phyloP scores from a whole-genome alignment of 1,140 invertebrate genomes.

The Drosophila baimaii region DNA sequence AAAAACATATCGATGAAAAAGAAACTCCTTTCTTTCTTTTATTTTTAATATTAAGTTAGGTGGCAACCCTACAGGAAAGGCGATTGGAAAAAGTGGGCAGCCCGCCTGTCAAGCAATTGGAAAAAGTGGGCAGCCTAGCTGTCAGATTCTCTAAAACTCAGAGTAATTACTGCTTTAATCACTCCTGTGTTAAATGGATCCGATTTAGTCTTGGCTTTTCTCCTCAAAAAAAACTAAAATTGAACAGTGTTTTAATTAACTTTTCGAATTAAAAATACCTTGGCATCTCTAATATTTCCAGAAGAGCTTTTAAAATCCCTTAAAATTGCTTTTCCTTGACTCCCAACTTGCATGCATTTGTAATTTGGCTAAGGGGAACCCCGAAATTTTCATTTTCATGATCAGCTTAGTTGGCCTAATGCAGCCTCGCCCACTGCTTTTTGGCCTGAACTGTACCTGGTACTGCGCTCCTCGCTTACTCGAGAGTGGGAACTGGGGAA shows the following conservation, averaged over 20 bases:
- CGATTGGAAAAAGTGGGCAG: too few species aligned
- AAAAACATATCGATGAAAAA: too few species aligned
- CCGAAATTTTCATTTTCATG: constrained; percentile 5
- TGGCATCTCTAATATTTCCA: constrained; percentile 2
- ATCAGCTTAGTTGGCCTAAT: constrained; percentile 10
- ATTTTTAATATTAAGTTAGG: too few species aligned
- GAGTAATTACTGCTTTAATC: too few species aligned
- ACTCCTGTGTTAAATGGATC: not conserved
- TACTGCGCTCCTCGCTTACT: constrained; percentile 1
- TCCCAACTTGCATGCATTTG: not conserved
- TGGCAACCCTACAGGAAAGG: too few species aligned
- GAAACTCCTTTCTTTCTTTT: too few species aligned
- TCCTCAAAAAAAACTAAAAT: too few species aligned
- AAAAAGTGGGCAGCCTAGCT: too few species aligned
- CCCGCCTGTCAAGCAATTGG: too few species aligned
- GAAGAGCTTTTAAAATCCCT: not conserved
- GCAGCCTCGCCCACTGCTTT: not conserved
- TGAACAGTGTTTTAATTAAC: not conserved
- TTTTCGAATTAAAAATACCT: not conserved
- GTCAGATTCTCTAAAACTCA: too few species aligned
- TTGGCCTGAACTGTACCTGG: constrained; percentile 6
- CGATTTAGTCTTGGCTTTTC: too few species aligned
- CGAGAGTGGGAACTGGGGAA: not conserved
- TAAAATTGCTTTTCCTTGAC: constrained; percentile 3
- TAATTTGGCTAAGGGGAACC: constrained; percentile 1